Conservation (phyloP, 53 echinoderm and acorn worm genomes). For the Echinarachnius parma region DNA sequence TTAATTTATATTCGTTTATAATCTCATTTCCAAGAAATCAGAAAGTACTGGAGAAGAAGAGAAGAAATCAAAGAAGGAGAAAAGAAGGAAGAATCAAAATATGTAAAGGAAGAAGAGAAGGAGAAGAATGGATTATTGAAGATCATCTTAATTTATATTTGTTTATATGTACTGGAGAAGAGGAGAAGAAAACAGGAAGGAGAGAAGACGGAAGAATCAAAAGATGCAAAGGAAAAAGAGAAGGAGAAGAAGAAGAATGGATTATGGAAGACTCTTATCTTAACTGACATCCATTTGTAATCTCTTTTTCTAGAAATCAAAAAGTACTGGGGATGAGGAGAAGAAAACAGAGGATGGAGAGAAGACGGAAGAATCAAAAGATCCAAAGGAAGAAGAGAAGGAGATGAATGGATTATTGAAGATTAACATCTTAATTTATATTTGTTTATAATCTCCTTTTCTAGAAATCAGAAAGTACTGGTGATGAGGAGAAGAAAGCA, state of each 20-base stretch:
- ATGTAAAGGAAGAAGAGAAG: slow-evolving; percentile 41
- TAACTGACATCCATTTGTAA: no score
- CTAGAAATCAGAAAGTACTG: no score
- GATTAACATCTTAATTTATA: no score
- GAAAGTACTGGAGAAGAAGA: slow-evolving; percentile 24
- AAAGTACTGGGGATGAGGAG: slow-evolving; percentile 21
- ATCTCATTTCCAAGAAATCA: no score
- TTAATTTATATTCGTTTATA: no score
- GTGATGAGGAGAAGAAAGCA: no score
- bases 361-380: slow-evolving; percentile 34
- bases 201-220: slow-evolving; percentile 38
- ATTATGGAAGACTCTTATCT: no score
- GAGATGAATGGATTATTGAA: slow-evolving; percentile 5
- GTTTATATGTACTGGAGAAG: background rate
- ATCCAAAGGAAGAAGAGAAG: slow-evolving; percentile 41
- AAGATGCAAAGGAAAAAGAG: slow-evolving; percentile 36
- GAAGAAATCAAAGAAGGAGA: slow-evolving; percentile 6
- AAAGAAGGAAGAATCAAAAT: slow-evolving; percentile 35
- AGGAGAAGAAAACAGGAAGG: no score
- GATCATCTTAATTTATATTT: no score
- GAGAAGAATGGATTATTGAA: slow-evolving; percentile 6
- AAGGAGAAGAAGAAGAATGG: slow-evolving; percentile 52
- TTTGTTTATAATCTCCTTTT: no score
- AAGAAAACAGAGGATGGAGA: slow-evolving; percentile 12
- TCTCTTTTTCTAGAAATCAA: no score